Percentiles rank a stretch among this genome's conserved stretches.
phyloP scores from a whole-genome alignment of 2,113 vertebrate genomes.

The Egretta garzetta region DNA sequence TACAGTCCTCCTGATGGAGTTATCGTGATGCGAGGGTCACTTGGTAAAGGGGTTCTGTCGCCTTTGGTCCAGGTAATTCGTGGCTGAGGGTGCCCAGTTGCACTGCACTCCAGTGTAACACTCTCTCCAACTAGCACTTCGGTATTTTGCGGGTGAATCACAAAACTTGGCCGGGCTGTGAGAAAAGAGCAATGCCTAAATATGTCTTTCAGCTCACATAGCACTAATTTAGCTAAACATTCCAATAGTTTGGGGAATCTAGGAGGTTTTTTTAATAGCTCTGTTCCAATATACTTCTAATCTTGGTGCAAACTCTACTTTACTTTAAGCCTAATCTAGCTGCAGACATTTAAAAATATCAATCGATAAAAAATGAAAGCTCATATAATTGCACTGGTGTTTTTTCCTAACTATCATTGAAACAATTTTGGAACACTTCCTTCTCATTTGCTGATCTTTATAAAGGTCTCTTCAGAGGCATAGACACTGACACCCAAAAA shows the following conservation, averaged over 20 bases:
- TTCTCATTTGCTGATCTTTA: background rate
- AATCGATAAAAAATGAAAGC: background rate
- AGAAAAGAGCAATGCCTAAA: background rate
- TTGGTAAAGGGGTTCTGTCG: slow-evolving; percentile 87
- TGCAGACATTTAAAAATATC: background rate
- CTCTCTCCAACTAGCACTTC: slow-evolving; percentile 97
- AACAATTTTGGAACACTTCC: background rate
- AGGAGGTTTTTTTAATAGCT: background rate
- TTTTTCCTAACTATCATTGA: background rate
- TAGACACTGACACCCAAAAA: background rate
- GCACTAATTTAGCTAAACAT: background rate
- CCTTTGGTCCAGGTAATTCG: slow-evolving; percentile 91
- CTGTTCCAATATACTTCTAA: background rate
- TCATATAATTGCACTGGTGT: background rate
- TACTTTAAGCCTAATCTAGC: background rate
- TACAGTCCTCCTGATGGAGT: slow-evolving; percentile 93
- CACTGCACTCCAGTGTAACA: slow-evolving; percentile 95
- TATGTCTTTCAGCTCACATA: background rate
- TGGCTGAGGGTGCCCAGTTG: slow-evolving; percentile 91
- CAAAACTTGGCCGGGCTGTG: slow-evolving; percentile 91
- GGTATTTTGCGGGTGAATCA: slow-evolving; percentile 97
- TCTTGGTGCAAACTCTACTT: background rate
- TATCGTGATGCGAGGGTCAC: slow-evolving; percentile 87
- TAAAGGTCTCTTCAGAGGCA: background rate
- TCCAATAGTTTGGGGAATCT: background rate